Conservation (phyloP, 2,888 invertebrate genomes). For the Apeira syringaria region DNA sequence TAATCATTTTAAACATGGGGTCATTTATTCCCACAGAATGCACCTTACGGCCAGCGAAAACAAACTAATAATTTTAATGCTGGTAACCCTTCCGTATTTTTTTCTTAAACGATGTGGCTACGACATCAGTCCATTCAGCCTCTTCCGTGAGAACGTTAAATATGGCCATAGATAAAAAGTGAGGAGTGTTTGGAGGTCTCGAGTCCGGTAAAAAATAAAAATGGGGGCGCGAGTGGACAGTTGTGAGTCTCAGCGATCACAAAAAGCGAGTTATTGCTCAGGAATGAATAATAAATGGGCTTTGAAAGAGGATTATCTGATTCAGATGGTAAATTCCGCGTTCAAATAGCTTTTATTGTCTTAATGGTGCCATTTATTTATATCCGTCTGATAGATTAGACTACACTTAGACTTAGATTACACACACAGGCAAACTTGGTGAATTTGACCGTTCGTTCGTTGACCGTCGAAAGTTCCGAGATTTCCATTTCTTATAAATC, state of each 20-base stretch:
- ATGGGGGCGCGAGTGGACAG: conserved; percentile 74
- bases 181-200: conserved; percentile 47
- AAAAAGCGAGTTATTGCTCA: conserved; percentile 56
- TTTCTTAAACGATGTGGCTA: conserved; percentile 40
- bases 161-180: conserved; percentile 68
- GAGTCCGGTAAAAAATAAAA: conserved; percentile 62
- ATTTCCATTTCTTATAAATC: no score
- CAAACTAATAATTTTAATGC: conserved; percentile 74
- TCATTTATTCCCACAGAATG: conserved; percentile 76
- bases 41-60: conserved; percentile 70
- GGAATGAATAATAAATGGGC: conserved; percentile 63
- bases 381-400: not conserved
- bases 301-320: conserved; percentile 57
- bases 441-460: no score
- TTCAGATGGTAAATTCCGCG: conserved; percentile 46
- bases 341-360: conserved; percentile 18
- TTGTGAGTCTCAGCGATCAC: conserved; percentile 51
- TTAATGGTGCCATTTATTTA: conserved; percentile 1
- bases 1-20: conserved; percentile 62
- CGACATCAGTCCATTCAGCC: conserved; percentile 65
- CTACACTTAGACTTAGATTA: no score
- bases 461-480: no score
- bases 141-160: conserved; percentile 81
- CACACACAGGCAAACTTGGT: no score
- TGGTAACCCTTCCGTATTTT: conserved; percentile 80